These are phyloP conservation scores for Podarcis muralis DNA, from an alignment of 2,113 vertebrate genomes.

Conservation along the genomic window DNA sequence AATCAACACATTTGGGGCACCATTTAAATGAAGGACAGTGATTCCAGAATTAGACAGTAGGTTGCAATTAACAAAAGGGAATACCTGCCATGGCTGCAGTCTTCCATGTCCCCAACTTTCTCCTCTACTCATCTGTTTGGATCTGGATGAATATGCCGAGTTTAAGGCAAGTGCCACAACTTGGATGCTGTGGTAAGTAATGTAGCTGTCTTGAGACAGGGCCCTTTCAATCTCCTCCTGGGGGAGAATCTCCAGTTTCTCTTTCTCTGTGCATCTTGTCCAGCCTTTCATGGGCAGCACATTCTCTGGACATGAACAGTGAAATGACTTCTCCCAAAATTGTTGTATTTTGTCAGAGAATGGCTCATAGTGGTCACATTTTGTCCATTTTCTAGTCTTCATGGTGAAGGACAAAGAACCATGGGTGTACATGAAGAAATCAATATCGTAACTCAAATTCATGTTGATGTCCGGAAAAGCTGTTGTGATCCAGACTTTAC, in stretches of 20 bases:
- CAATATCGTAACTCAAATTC: not conserved
- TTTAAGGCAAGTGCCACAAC: not conserved
- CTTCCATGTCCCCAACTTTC: not conserved
- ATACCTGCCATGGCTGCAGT: conserved; percentile 3
- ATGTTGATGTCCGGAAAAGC: not conserved
- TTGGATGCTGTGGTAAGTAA: not conserved
- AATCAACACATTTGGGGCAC: too few species aligned
- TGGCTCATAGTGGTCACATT: not conserved
- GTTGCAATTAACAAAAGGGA: not conserved
- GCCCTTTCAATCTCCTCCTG: not conserved
- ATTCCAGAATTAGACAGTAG: too few species aligned
- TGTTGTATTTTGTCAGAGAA: not conserved
- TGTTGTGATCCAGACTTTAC: not conserved
- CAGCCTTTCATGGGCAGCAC: not conserved
- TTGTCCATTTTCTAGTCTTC: not conserved
- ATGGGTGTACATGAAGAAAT: not conserved
- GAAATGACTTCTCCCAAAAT: not conserved
- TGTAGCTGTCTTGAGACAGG: not conserved
- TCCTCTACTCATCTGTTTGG: not conserved
- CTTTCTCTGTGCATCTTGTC: not conserved
- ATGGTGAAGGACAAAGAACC: not conserved
- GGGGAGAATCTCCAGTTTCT: not conserved
- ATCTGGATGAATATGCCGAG: not conserved
- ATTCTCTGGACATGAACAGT: not conserved
- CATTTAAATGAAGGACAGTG: too few species aligned